Evolutionary conservation across 2,113 vertebrate genomes (phyloP), one percentile per base, ranked within the genome.

Genomic region (Notarius quadriscutis): DNA sequence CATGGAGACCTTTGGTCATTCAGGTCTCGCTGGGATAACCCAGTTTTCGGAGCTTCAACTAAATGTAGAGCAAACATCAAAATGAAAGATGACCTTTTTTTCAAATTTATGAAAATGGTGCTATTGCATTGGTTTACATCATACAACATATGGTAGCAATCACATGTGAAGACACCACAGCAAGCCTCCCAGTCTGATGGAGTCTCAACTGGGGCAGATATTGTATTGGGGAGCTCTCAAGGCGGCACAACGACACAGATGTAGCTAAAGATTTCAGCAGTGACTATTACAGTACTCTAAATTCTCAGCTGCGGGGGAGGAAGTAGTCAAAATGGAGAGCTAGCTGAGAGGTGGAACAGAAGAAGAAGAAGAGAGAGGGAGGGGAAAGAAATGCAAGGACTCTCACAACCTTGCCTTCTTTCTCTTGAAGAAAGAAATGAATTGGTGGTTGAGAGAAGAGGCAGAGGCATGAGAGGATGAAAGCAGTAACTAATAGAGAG

Each of bases 41-140:
- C 57, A 81, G 79, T 81, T 62, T 60, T 62, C n/a, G 7, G 30
- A 48, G 30, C 30, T 34, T 62, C 5, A 10, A 57, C n/a, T 25
- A 25, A 81, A 86, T 86, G 72, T 58, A 41, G 85, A 55, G 51
- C 77, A 55, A 10, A 71, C 20, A 65, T 78, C 15, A 34, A 86
- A 67, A 80, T 84, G 67, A 84, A 84, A 67, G 62, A 34, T 25
- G 18, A 53, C 48, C 18, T 50, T 80, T 51, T 80, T 9, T 5
- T 25, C 7, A 1, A 53, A 10, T 79, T 67, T n/a, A 51, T 53
- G 34, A 82, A 74, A 34, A 27, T 86, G 4, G 12, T 72, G 63
- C 27, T 72, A 27, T 90, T 88, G 84, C 89, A 65, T 74, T 8
- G 41, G 87, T 88, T 90, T 90, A 57, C 89, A 90, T 90, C 86